Evolutionary conservation across 2,888 invertebrate genomes (phyloP).

Genomic region (Teleogryllus oceanicus): DNA sequence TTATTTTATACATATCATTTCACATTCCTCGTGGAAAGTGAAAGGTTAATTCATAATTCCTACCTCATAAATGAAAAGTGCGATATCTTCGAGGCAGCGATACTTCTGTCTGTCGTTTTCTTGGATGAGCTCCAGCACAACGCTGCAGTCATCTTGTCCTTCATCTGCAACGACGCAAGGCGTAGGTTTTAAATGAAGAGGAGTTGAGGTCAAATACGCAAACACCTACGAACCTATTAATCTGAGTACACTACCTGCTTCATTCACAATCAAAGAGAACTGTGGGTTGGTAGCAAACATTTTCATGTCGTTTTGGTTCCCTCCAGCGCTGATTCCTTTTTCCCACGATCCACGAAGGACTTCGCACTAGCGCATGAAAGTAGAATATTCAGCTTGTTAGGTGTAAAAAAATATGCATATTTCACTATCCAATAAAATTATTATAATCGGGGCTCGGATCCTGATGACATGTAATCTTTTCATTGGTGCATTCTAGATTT

Average conservation of each 20-base stretch:
- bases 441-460: no score
- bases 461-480: no score
- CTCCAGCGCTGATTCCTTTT: conserved; percentile 48
- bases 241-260: conserved; percentile 41
- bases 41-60: not conserved
- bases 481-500: no score
- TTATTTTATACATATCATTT: no score
- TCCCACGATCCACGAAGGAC: conserved; percentile 47
- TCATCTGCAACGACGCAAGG: no score
- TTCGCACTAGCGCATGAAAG: conserved; percentile 37
- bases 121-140: not conserved
- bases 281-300: conserved; percentile 52
- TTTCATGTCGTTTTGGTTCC: conserved; percentile 49
- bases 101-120: not conserved
- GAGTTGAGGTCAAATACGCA: no score
- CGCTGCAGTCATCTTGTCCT: not conserved
- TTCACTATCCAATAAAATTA: no score
- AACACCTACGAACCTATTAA: no score
- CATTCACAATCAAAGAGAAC: conserved; percentile 46
- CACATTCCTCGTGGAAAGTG: no score
- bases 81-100: not conserved
- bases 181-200: no score
- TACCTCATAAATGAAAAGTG: not conserved
- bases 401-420: no score
- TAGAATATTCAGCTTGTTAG: no score